Percentiles rank a stretch among this genome's conserved stretches.
Conservation (phyloP, 1,140 invertebrate genomes). For the Subanguina moxae region DNA sequence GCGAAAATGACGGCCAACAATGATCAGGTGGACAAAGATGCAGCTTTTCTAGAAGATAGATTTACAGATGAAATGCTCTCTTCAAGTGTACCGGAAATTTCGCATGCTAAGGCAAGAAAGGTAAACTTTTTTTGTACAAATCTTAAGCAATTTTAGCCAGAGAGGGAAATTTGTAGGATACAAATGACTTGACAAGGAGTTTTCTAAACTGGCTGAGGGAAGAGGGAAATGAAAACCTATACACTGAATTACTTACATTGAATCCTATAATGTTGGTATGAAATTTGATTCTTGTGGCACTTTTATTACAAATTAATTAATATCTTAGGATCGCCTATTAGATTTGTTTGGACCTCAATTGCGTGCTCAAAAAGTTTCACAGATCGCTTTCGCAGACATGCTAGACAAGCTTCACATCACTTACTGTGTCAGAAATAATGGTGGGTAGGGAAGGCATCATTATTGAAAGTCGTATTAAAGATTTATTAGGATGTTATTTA, state of each 20-base stretch:
- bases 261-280: conserved; percentile 10
- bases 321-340: conserved; percentile 8
- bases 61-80: neutral
- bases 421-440: conserved; percentile 3
- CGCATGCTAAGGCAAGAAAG: neutral
- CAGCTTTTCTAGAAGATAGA: neutral
- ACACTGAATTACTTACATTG: conserved; percentile 22
- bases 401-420: conserved; percentile 15
- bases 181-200: neutral
- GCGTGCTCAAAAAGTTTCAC: conserved; percentile 3
- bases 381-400: neutral
- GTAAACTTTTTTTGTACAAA: neutral
- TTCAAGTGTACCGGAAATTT: too few species aligned
- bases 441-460: too few species aligned
- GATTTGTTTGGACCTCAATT: conserved; percentile 10
- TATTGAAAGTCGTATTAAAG: too few species aligned
- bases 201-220: conserved; percentile 20
- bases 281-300: neutral
- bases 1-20: neutral
- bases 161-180: neutral
- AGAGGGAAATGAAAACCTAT: conserved; percentile 13
- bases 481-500: too few species aligned
- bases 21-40: neutral
- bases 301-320: neutral
- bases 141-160: neutral